Conservation (phyloP, 2,113 vertebrate species). For the Gulo gulo region DNA sequence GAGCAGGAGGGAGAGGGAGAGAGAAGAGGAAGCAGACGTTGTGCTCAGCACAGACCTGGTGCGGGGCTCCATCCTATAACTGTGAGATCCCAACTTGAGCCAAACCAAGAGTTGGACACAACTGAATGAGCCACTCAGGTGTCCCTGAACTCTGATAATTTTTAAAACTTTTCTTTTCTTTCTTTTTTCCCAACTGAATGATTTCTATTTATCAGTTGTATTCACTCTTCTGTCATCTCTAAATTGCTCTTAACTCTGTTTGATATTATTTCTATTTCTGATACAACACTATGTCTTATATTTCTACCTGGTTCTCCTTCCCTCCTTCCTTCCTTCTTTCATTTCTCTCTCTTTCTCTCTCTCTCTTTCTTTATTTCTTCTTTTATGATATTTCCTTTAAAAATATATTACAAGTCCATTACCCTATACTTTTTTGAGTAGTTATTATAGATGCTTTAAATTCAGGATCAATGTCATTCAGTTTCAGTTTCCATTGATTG, state of each 20-base stretch:
- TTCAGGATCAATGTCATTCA: neutral
- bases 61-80: neutral
- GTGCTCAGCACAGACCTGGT: neutral
- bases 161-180: neutral
- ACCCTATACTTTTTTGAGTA: neutral
- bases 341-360: neutral
- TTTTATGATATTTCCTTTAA: neutral
- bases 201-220: neutral
- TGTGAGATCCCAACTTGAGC: neutral
- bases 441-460: neutral
- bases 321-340: neutral
- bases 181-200: neutral
- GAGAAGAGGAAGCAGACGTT: neutral
- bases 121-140: neutral
- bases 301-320: neutral
- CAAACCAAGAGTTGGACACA: neutral
- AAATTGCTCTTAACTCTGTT: neutral
- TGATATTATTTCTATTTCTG: neutral
- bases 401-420: neutral
- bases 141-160: neutral
- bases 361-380: neutral
- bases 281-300: neutral
- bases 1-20: neutral
- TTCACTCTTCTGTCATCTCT: neutral
- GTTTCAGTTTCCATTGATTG: neutral